A percentile compares a stretch with the other conserved stretches of the same genome.
Evolutionary conservation across 2,888 invertebrate species (phyloP).

Genomic region (Cryptosula pallasiana): DNA sequence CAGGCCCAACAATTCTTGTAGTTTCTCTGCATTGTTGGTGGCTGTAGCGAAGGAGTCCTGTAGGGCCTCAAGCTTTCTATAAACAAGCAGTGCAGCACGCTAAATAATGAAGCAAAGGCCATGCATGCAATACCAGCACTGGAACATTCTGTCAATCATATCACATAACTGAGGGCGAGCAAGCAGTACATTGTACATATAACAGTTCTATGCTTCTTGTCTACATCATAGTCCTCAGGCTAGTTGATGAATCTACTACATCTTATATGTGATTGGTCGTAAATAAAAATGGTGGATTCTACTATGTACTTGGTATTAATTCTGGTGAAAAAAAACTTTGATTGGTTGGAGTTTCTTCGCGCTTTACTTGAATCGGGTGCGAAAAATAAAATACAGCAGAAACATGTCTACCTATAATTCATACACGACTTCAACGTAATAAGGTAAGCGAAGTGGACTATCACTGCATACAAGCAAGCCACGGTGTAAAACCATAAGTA

Average conservation of each 20-base stretch:
- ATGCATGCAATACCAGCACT: not conserved
- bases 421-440: too few species aligned
- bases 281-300: not conserved
- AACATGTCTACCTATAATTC: too few species aligned
- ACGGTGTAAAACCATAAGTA: too few species aligned
- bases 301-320: too few species aligned
- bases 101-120: not conserved
- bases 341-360: too few species aligned
- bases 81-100: constrained; percentile 27
- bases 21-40: constrained; percentile 48
- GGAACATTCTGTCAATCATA: not conserved
- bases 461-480: too few species aligned
- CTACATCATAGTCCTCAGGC: too few species aligned
- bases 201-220: not conserved
- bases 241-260: too few species aligned
- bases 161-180: not conserved
- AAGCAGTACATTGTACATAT: not conserved
- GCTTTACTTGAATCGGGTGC: too few species aligned
- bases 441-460: too few species aligned
- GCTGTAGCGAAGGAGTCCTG: constrained; percentile 49
- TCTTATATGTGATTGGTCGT: not conserved
- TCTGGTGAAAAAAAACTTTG: too few species aligned
- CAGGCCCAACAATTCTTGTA: constrained; percentile 37
- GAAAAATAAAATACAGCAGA: too few species aligned
- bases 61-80: constrained; percentile 49